phyloP scores from a whole-genome alignment of 2,888 invertebrate species.

The Eueremaeus valkanovi region DNA sequence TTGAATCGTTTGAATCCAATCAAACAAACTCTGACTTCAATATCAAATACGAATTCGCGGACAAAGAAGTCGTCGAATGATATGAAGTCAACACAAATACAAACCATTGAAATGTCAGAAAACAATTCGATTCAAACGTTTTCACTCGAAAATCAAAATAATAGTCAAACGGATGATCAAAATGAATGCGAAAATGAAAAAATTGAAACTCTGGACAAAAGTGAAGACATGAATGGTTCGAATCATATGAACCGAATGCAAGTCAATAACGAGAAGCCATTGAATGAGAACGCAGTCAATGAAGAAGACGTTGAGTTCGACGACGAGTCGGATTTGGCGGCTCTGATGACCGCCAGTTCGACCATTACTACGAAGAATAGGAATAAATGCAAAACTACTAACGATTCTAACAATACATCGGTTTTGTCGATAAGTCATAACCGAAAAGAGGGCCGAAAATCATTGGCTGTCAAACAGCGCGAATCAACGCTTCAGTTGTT shows the following conservation, averaged over 20 bases:
- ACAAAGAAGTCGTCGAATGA: not conserved
- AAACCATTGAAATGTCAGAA: not conserved
- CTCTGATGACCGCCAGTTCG: slow-evolving; percentile 42
- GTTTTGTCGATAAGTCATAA: not conserved
- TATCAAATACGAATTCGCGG: not conserved
- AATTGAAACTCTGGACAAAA: not conserved
- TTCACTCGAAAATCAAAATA: not conserved
- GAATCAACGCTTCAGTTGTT: slow-evolving; percentile 35
- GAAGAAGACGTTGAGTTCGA: slow-evolving; percentile 35
- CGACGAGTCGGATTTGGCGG: slow-evolving; percentile 40
- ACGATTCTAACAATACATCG: not conserved
- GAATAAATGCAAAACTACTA: slow-evolving; percentile 14
- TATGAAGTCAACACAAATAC: not conserved
- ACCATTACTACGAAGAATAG: slow-evolving; percentile 39
- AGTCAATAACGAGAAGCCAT: not conserved
- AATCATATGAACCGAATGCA: not conserved
- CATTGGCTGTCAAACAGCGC: slow-evolving; percentile 16
- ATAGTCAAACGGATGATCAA: not conserved
- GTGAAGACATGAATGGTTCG: not conserved
- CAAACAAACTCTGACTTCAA: not conserved
- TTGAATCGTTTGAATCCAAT: slow-evolving; percentile 21
- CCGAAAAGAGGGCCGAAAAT: slow-evolving; percentile 16
- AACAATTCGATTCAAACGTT: not conserved
- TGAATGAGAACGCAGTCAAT: slow-evolving; percentile 9
- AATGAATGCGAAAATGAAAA: not conserved